phyloP scores from a whole-genome alignment of 2,888 invertebrate species.

The Carpatolechia fugitivella region DNA sequence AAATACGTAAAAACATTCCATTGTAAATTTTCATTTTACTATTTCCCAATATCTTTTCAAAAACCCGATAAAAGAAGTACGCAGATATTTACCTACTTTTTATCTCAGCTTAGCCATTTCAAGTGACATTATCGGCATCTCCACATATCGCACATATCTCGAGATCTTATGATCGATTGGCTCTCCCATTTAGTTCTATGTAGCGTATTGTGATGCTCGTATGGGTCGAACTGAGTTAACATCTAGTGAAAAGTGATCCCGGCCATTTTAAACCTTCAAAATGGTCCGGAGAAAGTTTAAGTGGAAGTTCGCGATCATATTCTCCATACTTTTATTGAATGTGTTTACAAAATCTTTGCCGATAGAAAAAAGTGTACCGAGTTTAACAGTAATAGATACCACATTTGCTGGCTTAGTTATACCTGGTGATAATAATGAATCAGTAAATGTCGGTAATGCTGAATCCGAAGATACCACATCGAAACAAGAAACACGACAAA shows the following conservation, averaged over 20 bases:
- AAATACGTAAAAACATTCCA: too few relatives aligned
- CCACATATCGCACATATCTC: conserved; percentile 7
- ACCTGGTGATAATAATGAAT: background rate
- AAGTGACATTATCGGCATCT: conserved; percentile 17
- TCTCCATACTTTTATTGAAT: conserved; percentile 13
- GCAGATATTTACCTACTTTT: background rate
- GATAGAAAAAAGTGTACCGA: conserved; percentile 9
- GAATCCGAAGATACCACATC: background rate
- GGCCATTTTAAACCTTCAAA: conserved; percentile 16
- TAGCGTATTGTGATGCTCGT: background rate
- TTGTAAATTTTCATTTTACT: background rate
- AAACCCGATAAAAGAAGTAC: background rate
- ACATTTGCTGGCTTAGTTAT: conserved; percentile 1
- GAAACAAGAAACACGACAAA: background rate
- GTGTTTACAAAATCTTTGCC: conserved; percentile 17
- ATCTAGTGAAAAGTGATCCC: conserved; percentile 12
- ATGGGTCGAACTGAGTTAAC: conserved; percentile 11
- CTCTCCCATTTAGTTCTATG: conserved; percentile 13
- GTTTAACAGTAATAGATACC: background rate
- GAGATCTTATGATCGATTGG: background rate
- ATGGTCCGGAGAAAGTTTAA: conserved; percentile 18
- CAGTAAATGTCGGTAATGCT: background rate
- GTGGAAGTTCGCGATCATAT: conserved; percentile 15
- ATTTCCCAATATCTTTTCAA: background rate
- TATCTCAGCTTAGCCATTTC: conserved; percentile 9